Evolutionary conservation across 2,113 vertebrate genomes (phyloP), one percentile per base, ranked within the genome.

Genomic region (Girardinichthys multiradiatus): DNA sequence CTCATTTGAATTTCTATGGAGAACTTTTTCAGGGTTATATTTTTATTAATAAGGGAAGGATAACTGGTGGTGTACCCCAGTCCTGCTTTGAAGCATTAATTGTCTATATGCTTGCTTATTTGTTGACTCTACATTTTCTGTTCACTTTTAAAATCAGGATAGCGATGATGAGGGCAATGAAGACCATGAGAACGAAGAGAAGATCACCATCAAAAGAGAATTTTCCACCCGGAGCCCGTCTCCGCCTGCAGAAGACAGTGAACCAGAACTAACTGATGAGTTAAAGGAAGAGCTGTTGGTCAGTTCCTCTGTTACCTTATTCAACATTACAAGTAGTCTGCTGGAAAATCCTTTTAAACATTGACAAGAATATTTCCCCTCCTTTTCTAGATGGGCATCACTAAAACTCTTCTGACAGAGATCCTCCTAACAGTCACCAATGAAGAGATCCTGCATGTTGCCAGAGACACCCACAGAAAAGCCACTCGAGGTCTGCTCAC

Each of bases 231-330:
- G 94, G 66, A 97, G 95, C 81, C 96, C 97, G 3, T 98, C 98
- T 31, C 97, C 97, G n/a, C 89, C 94, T 75, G 96, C 93, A 7
- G 98, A 98, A 76, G 97, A 98, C 64, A 99, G 96, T 63, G 98
- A 98, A 82, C 95, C 97, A 75, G 97, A 99, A 92, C 96, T 99
- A 96, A 98, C 97, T 1, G 98, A 99, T 64, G 98, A 99, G 91
- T 97, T 98, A 89, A 95, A 95, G 75, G 98, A 99, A n/a, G 97
- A 96, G 94, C 97, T 98, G 87, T 92, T 98, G 96, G 98, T 98
- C 89, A 75, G 94, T 90, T 59, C 29, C 9, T 58, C 8, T 3
- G 1, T 33, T 24, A 5, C 9, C 11, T 30, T 37, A n/a, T 24
- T 7, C 29, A 11, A 5, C 26, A 2, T 1, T 24, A 11, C 0